Conservation (phyloP, 2,797 vertebrate species). For the Margarornis squamiger region DNA sequence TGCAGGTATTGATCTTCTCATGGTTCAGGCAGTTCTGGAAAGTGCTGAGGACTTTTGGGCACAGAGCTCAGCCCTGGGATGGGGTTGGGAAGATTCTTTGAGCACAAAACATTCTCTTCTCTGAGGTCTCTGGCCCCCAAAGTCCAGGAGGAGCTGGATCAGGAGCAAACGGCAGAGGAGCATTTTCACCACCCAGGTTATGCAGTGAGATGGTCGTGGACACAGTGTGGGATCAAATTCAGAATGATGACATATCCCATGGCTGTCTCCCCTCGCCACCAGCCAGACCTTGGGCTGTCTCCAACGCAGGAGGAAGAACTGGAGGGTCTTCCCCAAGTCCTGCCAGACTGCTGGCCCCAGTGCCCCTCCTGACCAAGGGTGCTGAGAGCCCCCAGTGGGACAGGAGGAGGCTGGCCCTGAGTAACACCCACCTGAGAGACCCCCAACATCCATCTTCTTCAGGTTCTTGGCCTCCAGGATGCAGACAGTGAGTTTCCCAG, state of each 20-base stretch:
- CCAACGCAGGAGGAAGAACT: background rate
- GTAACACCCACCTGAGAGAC: constrained; percentile 87
- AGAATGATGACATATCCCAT: rapidly evolving
- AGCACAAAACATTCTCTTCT: rapidly evolving
- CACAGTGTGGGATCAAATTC: background rate
- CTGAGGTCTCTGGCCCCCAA: rapidly evolving
- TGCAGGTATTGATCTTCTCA: background rate
- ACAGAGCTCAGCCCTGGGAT: background rate
- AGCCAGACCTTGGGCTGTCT: background rate
- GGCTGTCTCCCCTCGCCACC: background rate
- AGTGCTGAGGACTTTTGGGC: background rate
- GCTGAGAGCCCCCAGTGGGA: background rate
- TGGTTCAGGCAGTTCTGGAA: background rate
- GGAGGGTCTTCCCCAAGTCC: background rate
- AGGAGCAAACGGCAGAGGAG: background rate
- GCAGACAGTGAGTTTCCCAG: constrained; percentile 96
- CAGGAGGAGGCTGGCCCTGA: background rate
- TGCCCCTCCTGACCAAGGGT: background rate
- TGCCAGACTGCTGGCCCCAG: background rate
- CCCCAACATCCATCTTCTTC: constrained; percentile 99
- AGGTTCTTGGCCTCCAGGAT: constrained; percentile 98
- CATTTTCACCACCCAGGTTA: background rate
- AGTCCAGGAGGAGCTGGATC: background rate
- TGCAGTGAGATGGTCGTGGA: background rate
- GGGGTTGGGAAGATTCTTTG: background rate